These are phyloP conservation scores for Scaptomyza graminum DNA, from an alignment of 1,140 invertebrate genomes.

Conservation along the genomic window DNA sequence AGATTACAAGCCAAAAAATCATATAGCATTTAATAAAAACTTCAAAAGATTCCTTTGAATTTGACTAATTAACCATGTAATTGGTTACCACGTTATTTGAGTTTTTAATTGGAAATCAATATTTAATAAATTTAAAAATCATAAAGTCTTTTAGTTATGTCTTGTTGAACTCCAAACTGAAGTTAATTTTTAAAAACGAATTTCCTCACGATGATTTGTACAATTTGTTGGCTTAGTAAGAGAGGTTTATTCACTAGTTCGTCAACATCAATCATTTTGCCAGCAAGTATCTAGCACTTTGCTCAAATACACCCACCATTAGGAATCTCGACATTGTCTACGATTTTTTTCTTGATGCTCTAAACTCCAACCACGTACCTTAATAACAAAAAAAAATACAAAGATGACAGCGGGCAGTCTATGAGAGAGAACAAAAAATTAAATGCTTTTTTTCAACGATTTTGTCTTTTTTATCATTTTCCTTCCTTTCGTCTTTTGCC, in stretches of 20 bases:
- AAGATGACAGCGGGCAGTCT: slow-evolving; percentile 27
- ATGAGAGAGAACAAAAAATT: slow-evolving; percentile 32
- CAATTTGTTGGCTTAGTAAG: background rate
- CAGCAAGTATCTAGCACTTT: background rate
- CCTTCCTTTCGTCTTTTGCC: slow-evolving; percentile 16
- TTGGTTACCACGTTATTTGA: too few relatives aligned
- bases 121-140: too few relatives aligned
- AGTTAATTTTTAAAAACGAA: too few relatives aligned
- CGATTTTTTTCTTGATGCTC: background rate
- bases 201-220: background rate
- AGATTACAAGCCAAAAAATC: too few relatives aligned
- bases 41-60: too few relatives aligned
- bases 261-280: slow-evolving; percentile 27
- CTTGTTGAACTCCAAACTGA: too few relatives aligned
- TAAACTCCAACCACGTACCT: slow-evolving; percentile 3
- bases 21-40: too few relatives aligned
- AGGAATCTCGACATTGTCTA: background rate
- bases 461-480: slow-evolving; percentile 4
- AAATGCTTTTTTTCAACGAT: slow-evolving; percentile 52
- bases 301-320: background rate
- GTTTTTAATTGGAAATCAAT: too few relatives aligned
- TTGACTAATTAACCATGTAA: too few relatives aligned
- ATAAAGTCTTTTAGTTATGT: too few relatives aligned
- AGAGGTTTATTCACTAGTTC: background rate
- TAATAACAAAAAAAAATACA: slow-evolving; percentile 6